These are phyloP conservation scores for Drosophila sulfurigaster DNA, from an alignment of 1,140 invertebrate genomes.

Conservation along the genomic window DNA sequence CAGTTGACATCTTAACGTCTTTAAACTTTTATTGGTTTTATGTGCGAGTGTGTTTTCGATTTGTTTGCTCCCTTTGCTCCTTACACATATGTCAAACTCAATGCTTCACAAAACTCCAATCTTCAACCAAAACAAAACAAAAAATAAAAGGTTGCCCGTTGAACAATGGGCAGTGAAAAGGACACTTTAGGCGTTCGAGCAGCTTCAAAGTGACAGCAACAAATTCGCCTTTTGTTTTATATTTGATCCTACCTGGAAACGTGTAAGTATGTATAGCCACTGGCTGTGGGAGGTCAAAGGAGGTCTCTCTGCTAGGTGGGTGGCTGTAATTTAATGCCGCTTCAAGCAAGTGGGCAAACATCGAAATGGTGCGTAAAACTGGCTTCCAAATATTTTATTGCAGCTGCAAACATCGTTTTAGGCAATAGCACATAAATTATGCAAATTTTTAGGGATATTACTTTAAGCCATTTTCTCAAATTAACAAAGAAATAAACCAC, in stretches of 20 bases:
- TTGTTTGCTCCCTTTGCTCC: conserved; percentile 42
- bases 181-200: conserved; percentile 66
- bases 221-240: conserved; percentile 66
- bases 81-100: conserved; percentile 8
- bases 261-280: conserved; percentile 13
- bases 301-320: conserved; percentile 21
- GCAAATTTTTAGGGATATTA: conserved; percentile 31
- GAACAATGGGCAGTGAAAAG: conserved; percentile 65
- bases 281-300: not conserved
- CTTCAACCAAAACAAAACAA: not conserved
- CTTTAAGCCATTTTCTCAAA: not conserved
- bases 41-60: conserved; percentile 59
- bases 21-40: conserved; percentile 76
- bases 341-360: conserved; percentile 52
- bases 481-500: no score
- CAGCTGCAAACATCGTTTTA: conserved; percentile 25
- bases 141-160: conserved; percentile 44
- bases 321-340: conserved; percentile 58
- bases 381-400: conserved; percentile 40
- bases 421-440: conserved; percentile 47
- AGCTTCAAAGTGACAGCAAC: conserved; percentile 69
- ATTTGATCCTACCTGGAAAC: conserved; percentile 58
- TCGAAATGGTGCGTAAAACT: conserved; percentile 50
- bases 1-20: conserved; percentile 78
- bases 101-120: not conserved